These are phyloP conservation scores for Syrphus vitripennis DNA, from an alignment of 2,888 invertebrate species.

Conservation along the genomic window DNA sequence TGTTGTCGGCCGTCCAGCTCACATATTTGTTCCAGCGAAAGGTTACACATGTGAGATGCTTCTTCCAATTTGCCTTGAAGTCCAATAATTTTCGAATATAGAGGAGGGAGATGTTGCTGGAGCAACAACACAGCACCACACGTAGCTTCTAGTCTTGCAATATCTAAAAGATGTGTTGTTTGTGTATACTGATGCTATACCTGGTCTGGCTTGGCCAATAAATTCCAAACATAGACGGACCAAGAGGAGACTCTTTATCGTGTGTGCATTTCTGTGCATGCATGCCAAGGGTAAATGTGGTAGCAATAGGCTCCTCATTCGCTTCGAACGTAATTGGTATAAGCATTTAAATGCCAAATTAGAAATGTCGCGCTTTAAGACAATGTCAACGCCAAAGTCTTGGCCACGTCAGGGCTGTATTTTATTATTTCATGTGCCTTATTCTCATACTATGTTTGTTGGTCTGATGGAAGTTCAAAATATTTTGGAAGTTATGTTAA, in stretches of 20 bases:
- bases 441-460: neutral
- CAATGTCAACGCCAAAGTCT: constrained; percentile 73
- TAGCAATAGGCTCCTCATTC: constrained; percentile 64
- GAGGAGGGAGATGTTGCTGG: neutral
- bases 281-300: constrained; percentile 35
- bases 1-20: constrained; percentile 18
- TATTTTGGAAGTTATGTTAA: too few species aligned
- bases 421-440: neutral
- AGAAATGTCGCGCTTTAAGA: constrained; percentile 75
- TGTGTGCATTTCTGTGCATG: constrained; percentile 11
- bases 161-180: constrained; percentile 31
- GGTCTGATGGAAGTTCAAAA: neutral
- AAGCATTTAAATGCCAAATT: constrained; percentile 75
- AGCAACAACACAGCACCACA: neutral
- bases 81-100: constrained; percentile 60
- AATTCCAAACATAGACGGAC: constrained; percentile 66
- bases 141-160: constrained; percentile 49
- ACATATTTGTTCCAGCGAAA: constrained; percentile 67
- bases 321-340: constrained; percentile 73
- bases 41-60: constrained; percentile 71
- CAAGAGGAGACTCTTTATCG: constrained; percentile 12
- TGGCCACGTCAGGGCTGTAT: constrained; percentile 12
- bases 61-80: constrained; percentile 70
- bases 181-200: neutral
- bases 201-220: constrained; percentile 40